These are phyloP conservation scores for Hirtodrosophila histrioides DNA, from an alignment of 2,888 invertebrate species.

Conservation along the genomic window DNA sequence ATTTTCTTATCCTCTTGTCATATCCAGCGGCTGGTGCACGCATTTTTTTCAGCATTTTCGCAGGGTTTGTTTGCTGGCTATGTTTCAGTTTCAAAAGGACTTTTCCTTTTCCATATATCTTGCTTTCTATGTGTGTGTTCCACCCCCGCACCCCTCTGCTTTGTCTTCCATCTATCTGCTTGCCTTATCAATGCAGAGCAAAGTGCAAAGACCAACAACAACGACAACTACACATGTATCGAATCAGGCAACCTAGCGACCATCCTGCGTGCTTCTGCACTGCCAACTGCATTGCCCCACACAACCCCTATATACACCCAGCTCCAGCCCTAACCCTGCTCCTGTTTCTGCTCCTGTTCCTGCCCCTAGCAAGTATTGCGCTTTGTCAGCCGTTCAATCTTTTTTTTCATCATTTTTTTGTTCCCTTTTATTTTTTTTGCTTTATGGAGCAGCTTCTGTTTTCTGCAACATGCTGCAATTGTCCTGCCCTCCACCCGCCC, in stretches of 20 bases:
- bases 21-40: too few species aligned
- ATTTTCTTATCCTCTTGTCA: too few species aligned
- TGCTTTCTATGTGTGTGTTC: not conserved
- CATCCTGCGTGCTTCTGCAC: conserved; percentile 4
- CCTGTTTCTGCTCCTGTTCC: not conserved
- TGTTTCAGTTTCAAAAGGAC: too few species aligned
- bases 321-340: not conserved
- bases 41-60: too few species aligned
- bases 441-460: conserved; percentile 59
- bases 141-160: not conserved
- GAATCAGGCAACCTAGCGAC: conserved; percentile 1
- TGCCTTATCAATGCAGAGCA: conserved; percentile 12
- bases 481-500: conserved; percentile 34
- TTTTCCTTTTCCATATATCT: not conserved
- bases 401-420: conserved; percentile 15
- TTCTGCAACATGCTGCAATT: conserved; percentile 78
- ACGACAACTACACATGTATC: conserved; percentile 1
- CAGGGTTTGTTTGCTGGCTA: too few species aligned
- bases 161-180: not conserved
- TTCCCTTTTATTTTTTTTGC: conserved; percentile 36
- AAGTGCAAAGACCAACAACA: conserved; percentile 18
- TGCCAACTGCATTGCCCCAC: conserved; percentile 9
- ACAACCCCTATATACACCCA: not conserved
- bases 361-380: conserved; percentile 24
- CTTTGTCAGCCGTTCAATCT: conserved; percentile 48